Conservation (phyloP, 2,113 vertebrate genomes). For the Lampris megalopsis region DNA sequence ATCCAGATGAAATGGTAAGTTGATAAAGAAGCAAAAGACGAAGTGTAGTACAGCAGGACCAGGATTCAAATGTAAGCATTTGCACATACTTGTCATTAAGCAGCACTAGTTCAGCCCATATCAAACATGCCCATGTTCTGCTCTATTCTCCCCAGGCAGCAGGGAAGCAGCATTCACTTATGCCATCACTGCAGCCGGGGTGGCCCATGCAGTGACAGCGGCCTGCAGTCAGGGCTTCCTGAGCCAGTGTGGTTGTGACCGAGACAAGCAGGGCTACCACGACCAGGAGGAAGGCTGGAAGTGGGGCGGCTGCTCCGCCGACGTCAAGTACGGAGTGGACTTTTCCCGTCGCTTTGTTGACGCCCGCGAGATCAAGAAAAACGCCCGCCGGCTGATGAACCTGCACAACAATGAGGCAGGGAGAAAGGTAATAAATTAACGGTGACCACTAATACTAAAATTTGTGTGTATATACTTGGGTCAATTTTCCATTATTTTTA, state of each 20-base stretch:
- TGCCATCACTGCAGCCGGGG: slow-evolving; percentile 95
- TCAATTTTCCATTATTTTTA: too few relatives aligned
- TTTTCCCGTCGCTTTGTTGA: slow-evolving; percentile 98
- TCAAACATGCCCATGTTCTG: slow-evolving; percentile 10
- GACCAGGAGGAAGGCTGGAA: slow-evolving; percentile 98
- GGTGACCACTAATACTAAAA: neutral
- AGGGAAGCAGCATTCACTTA: slow-evolving; percentile 98
- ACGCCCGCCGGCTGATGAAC: slow-evolving; percentile 96
- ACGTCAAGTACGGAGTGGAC: slow-evolving; percentile 96
- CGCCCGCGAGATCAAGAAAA: slow-evolving; percentile 97
- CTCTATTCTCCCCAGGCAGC: slow-evolving; percentile 87
- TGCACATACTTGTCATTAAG: neutral
- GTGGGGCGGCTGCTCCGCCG: slow-evolving; percentile 98
- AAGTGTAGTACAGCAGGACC: neutral
- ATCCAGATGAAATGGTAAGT: neutral
- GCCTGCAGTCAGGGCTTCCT: slow-evolving; percentile 98
- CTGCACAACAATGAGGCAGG: slow-evolving; percentile 99
- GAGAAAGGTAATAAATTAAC: slow-evolving; percentile 88
- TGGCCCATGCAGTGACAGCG: slow-evolving; percentile 93
- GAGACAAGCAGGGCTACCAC: slow-evolving; percentile 97
- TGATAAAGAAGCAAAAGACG: neutral
- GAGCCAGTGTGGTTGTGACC: slow-evolving; percentile 97
- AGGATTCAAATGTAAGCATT: neutral
- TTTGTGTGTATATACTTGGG: too few relatives aligned
- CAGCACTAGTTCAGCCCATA: neutral